These are phyloP conservation scores for Petrolisthes manimaculis DNA, from an alignment of 2,888 invertebrate genomes.

Conservation along the genomic window DNA sequence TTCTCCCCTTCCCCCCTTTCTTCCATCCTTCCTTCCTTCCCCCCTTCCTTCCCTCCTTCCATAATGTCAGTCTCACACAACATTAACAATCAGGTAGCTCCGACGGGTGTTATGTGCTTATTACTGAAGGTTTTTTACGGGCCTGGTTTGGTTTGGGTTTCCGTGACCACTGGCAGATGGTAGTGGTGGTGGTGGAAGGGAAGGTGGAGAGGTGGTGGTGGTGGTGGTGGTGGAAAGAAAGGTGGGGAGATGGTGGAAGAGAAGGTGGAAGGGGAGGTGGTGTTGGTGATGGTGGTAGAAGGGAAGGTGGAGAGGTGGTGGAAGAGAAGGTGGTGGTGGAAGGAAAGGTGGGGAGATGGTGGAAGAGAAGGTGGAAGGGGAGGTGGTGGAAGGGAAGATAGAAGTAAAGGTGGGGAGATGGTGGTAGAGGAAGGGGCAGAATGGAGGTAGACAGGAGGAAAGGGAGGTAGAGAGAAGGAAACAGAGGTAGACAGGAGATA, in stretches of 20 bases:
- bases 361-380: not conserved
- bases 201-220: not conserved
- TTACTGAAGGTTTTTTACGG: constrained; percentile 6
- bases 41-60: too few relatives aligned
- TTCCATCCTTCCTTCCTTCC: too few relatives aligned
- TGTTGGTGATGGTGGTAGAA: not conserved
- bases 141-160: too few relatives aligned
- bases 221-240: not conserved
- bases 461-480: not conserved
- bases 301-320: not conserved
- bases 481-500: not conserved
- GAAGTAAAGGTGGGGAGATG: not conserved
- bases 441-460: not conserved
- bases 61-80: not conserved
- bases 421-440: too few relatives aligned
- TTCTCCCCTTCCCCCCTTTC: too few relatives aligned
- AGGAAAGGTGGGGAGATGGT: not conserved
- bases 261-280: not conserved
- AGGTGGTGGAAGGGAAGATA: not conserved
- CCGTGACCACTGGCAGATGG: constrained; percentile 2
- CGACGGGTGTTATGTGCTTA: constrained; percentile 2
- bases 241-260: not conserved
- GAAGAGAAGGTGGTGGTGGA: not conserved
- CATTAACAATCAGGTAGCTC: not conserved
- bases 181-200: not conserved